These are phyloP conservation scores for Rafetus swinhoei DNA, from an alignment of 2,113 vertebrate species.

Conservation along the genomic window DNA sequence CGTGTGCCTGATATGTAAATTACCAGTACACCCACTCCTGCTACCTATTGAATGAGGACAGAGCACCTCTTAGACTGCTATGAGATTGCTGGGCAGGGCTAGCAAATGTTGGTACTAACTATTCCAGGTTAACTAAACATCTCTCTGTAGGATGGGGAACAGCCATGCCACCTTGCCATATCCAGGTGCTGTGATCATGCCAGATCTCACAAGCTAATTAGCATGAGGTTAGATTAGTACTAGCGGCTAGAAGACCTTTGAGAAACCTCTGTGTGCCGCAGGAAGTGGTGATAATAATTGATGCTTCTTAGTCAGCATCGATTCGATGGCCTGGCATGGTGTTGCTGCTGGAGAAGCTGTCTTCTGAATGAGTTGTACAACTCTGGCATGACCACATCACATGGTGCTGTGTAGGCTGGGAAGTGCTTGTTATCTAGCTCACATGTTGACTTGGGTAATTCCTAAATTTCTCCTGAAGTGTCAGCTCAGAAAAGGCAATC, in stretches of 20 bases:
- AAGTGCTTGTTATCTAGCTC: not conserved
- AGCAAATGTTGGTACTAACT: not conserved
- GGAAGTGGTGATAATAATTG: slow-evolving; percentile 16
- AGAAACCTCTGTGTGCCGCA: not conserved
- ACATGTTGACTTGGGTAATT: not conserved
- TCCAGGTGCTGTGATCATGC: not conserved
- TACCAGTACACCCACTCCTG: not conserved
- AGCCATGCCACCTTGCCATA: not conserved
- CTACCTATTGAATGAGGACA: not conserved
- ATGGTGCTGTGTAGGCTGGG: rapidly evolving
- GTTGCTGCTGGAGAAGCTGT: not conserved
- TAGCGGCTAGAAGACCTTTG: not conserved
- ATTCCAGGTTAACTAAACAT: not conserved
- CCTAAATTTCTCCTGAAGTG: not conserved
- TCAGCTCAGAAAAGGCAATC: not conserved
- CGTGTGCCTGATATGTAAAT: not conserved
- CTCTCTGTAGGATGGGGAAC: not conserved
- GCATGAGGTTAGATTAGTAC: slow-evolving; percentile 8
- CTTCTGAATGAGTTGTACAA: not conserved
- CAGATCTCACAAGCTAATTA: not conserved
- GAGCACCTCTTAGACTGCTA: rapidly evolving
- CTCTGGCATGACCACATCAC: not conserved
- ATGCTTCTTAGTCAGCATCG: not conserved
- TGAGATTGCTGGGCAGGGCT: not conserved
- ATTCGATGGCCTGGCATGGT: slow-evolving; percentile 14